Percentiles rank a stretch among this genome's conserved stretches.
Evolutionary conservation across 2,113 vertebrate species (phyloP).

Genomic region (Leuciscus idus): DNA sequence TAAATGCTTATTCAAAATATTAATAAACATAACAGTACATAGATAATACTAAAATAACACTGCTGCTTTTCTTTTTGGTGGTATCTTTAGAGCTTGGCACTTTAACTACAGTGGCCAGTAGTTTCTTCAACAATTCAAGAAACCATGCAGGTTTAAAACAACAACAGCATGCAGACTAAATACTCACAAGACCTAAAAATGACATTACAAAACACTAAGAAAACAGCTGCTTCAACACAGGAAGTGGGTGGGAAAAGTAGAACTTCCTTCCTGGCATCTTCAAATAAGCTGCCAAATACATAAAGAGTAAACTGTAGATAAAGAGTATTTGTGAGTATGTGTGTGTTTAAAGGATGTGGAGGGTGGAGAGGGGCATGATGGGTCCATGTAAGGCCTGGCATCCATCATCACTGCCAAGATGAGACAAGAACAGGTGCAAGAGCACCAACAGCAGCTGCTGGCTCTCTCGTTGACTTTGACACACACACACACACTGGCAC

Average conservation of each 20-base stretch:
- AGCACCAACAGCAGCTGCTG: conserved; percentile 72
- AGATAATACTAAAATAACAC: too few relatives aligned
- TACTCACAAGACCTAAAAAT: not conserved
- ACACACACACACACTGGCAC: conserved; percentile 45
- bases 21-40: too few relatives aligned
- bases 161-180: not conserved
- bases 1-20: too few relatives aligned
- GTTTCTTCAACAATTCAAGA: not conserved
- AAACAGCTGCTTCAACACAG: not conserved
- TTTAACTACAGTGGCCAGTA: not conserved
- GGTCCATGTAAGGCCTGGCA: conserved; percentile 72
- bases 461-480: conserved; percentile 43
- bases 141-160: not conserved
- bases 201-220: not conserved
- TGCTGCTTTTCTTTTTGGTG: not conserved
- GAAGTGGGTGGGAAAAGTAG: not conserved
- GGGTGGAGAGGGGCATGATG: conserved; percentile 61
- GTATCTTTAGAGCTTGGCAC: not conserved
- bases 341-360: conserved; percentile 44
- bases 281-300: conserved; percentile 1
- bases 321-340: conserved; percentile 42
- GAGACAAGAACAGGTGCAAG: conserved; percentile 78
- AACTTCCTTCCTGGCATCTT: conserved; percentile 17
- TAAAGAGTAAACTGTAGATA: not conserved
- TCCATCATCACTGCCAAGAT: conserved; percentile 75